Conservation (phyloP, 2,113 vertebrate species). For the Oncorhynchus mykiss region DNA sequence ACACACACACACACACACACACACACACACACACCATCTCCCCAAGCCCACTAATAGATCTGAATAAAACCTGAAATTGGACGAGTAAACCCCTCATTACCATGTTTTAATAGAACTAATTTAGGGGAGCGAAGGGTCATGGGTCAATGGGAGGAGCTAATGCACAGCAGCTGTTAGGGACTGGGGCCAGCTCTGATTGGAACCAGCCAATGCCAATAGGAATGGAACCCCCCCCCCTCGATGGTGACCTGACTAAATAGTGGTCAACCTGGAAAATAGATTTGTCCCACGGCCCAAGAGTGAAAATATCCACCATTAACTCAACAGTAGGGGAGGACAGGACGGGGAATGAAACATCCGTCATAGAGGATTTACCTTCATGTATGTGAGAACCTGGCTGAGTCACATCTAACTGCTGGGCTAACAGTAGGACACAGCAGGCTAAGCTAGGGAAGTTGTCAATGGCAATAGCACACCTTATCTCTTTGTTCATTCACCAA, state of each 20-base stretch:
- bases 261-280: conserved; percentile 77
- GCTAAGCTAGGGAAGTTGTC: neutral
- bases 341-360: conserved; percentile 19
- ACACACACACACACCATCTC: too few species aligned
- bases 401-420: neutral
- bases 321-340: conserved; percentile 19
- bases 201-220: conserved; percentile 63
- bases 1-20: too few species aligned
- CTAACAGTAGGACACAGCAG: neutral
- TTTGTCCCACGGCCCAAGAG: conserved; percentile 60
- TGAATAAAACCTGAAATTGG: conserved; percentile 89
- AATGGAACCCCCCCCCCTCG: conserved; percentile 47
- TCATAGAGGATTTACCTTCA: conserved; percentile 32
- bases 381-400: conserved; percentile 28
- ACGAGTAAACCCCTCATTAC: conserved; percentile 91
- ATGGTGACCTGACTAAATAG: conserved; percentile 65
- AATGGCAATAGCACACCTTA: neutral
- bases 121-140: conserved; percentile 77
- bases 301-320: conserved; percentile 55
- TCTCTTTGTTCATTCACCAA: neutral
- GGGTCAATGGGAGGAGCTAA: conserved; percentile 82
- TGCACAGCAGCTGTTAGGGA: conserved; percentile 77
- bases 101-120: conserved; percentile 89
- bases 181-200: conserved; percentile 69
- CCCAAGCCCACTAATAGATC: conserved; percentile 77